Conservation (phyloP, 2,113 vertebrate genomes). For the Butorides virescens region DNA sequence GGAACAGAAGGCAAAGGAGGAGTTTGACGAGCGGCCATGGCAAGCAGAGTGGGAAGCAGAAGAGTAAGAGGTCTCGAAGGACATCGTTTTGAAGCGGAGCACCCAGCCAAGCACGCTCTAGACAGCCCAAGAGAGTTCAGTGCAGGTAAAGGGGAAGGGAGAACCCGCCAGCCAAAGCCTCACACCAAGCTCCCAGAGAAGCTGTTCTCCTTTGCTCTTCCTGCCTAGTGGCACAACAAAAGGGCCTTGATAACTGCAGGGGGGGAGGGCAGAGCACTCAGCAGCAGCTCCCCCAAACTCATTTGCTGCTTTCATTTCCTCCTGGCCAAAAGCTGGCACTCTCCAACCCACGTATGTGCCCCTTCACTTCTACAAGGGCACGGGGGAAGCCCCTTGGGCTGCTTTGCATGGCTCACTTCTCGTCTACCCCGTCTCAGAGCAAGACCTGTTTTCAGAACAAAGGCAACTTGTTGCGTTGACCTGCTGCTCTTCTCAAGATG, state of each 20-base stretch:
- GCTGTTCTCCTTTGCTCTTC: neutral
- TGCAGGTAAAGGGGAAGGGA: neutral
- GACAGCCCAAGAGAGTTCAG: neutral
- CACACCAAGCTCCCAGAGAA: neutral
- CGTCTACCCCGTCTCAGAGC: neutral
- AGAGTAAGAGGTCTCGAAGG: neutral
- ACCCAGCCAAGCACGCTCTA: neutral
- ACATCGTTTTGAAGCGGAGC: neutral
- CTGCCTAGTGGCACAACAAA: neutral
- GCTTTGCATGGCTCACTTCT: neutral
- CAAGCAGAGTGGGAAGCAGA: neutral
- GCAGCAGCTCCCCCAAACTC: neutral
- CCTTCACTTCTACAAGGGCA: too few species aligned
- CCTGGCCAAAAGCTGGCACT: neutral
- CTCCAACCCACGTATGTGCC: accelerated
- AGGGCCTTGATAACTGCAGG: neutral
- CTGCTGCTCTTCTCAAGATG: neutral
- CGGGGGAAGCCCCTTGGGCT: neutral
- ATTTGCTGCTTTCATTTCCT: neutral
- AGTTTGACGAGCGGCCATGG: neutral
- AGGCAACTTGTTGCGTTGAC: neutral
- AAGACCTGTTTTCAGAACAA: neutral
- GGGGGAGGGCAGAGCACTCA: neutral
- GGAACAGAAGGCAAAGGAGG: neutral
- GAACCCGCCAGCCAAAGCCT: neutral